Evolutionary conservation across 1,140 invertebrate species (phyloP).

Genomic region (Heliconius congener): DNA sequence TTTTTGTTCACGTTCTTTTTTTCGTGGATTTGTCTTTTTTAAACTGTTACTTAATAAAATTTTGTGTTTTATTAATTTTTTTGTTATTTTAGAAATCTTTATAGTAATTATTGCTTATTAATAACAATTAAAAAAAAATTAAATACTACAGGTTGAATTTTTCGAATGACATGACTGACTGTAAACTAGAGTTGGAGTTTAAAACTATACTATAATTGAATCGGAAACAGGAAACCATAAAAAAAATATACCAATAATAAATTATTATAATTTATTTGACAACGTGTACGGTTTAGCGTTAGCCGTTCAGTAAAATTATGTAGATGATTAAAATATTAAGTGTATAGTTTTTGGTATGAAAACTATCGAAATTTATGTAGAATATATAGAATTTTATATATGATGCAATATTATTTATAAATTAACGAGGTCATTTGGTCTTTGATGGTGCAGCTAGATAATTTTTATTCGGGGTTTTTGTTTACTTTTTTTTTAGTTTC

Average conservation of each 20-base stretch:
- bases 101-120: too few species aligned
- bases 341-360: not conserved
- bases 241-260: constrained; percentile 7
- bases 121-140: too few species aligned
- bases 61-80: too few species aligned
- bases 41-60: not conserved
- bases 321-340: constrained; percentile 7
- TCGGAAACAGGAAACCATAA: constrained; percentile 5
- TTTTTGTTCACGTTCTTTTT: not conserved
- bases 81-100: too few species aligned
- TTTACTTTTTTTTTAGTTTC: too few species aligned
- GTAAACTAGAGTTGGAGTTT: not conserved
- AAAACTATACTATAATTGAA: not conserved
- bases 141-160: too few species aligned
- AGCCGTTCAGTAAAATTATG: not conserved
- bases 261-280: constrained; percentile 6
- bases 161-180: not conserved
- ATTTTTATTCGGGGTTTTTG: too few species aligned
- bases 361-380: not conserved
- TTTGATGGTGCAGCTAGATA: too few species aligned
- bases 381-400: too few species aligned
- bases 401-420: too few species aligned
- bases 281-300: not conserved
- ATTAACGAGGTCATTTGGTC: too few species aligned
- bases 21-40: not conserved